Base-by-base conservation (phyloP, 37 sponge, comb jelly and placozoan genomes). In the Crambe crambe region DNA sequence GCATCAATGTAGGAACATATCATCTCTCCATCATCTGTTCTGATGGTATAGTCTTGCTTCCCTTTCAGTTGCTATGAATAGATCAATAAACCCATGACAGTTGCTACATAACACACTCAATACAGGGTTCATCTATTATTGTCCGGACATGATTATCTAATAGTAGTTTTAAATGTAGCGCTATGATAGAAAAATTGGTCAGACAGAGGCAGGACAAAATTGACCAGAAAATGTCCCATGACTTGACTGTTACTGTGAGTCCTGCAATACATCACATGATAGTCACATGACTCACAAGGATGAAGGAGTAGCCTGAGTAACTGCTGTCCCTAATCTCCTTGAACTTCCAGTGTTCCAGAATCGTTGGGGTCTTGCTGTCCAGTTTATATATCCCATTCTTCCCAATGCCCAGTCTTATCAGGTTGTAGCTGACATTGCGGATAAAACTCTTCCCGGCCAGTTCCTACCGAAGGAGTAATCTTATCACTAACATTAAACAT, bases 261-360 rank as follows among this genome's bases (percentile, higher is more conserved):
- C n/a, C n/a, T n/a, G n/a, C n/a, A n/a, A n/a, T 15, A 62, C 17
- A 23, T 62, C 30, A 27, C 63, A 62, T 62, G 6, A 62, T 5
- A 30, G 26, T 23, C 30, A 62, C 26, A 62, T 30, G 63, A 23
- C 87, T 43, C n/a, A 86, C 87, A 56, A 80, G 51, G 21, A 82
- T 76, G 59, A 87, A 87, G 21, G 87, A 87, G 62, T 68, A 87
- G 32, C 87, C 87, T 31, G 87, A 87, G 37, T 60, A 87, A 42
- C 62, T 87, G 70, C 71, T 80, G 64, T 87, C 87, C 17, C 12
- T 58, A 35, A 87, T 68, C n/a, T 87, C 82, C 1, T 18, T 1
- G 25, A 70, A 87, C 37, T 57, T 40, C 87, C 87, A 87, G 62
- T 73, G 80, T 0, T 27, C 42, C 47, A 76, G 63, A 2, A 87